Evolutionary conservation across 2,113 vertebrate genomes (phyloP).

Genomic region (Macaca mulatta): DNA sequence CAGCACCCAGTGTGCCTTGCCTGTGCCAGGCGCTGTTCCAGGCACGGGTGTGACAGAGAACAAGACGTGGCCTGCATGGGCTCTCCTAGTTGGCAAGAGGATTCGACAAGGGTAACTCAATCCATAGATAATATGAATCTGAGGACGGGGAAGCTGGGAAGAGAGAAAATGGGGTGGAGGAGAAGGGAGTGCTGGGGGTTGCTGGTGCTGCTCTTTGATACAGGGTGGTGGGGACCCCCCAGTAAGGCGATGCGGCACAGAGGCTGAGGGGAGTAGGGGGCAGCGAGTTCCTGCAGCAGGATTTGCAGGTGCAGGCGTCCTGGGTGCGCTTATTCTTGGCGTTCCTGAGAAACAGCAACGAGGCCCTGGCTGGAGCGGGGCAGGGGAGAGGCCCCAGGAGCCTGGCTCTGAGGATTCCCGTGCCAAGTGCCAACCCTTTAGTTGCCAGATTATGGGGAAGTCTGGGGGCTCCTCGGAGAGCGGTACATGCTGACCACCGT

Average conservation of each 20-base stretch:
- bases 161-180: background rate
- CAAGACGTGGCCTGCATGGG: too few species aligned
- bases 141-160: background rate
- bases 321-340: background rate
- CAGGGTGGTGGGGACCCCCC: background rate
- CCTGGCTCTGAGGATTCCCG: background rate
- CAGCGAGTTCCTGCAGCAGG: background rate
- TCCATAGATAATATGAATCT: background rate
- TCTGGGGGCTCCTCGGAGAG: rapidly evolving
- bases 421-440: background rate
- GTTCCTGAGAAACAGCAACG: rapidly evolving
- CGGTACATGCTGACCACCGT: background rate
- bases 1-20: rapidly evolving
- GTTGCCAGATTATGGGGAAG: background rate
- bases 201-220: background rate
- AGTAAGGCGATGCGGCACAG: background rate
- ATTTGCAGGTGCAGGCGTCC: background rate
- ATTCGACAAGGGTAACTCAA: too few species aligned
- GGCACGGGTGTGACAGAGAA: rapidly evolving
- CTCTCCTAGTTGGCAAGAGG: background rate
- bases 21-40: background rate
- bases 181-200: background rate
- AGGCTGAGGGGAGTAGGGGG: too few species aligned
- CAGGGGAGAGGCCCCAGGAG: background rate
- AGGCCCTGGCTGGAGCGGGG: background rate